Evolutionary conservation across 2,888 invertebrate genomes (phyloP).

Genomic region (Drosophila putrida): DNA sequence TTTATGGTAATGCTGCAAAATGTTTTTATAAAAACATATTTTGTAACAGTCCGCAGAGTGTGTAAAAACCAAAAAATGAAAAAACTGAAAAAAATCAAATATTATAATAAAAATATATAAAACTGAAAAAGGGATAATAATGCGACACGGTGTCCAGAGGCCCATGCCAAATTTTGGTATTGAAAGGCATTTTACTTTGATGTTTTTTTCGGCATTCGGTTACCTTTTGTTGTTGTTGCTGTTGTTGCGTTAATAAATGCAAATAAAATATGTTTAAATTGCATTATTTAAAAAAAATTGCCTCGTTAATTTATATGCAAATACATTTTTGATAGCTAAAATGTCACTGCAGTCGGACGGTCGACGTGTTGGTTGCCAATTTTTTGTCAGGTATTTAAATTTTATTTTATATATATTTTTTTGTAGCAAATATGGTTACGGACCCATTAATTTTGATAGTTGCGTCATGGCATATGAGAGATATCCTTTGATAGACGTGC

Average conservation of each 20-base stretch:
- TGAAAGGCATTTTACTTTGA: conserved; percentile 73
- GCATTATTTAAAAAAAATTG: conserved; percentile 75
- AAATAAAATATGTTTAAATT: conserved; percentile 81
- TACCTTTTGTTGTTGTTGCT: conserved; percentile 34
- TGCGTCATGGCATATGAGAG: conserved; percentile 62
- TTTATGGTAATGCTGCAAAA: conserved; percentile 78
- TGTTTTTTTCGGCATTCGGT: conserved; percentile 58
- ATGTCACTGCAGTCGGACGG: conserved; percentile 65
- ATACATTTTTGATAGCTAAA: conserved; percentile 81
- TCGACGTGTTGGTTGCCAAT: conserved; percentile 3
- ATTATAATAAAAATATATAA: conserved; percentile 8
- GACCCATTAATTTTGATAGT: conserved; percentile 79
- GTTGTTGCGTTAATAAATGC: conserved; percentile 70
- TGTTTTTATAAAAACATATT: conserved; percentile 77
- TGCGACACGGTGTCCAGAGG: conserved; percentile 50
- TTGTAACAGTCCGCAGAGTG: conserved; percentile 71
- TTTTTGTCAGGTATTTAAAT: conserved; percentile 68
- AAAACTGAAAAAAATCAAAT: conserved; percentile 14
- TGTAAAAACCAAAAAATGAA: conserved; percentile 18
- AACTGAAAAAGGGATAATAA: conserved; percentile 67
- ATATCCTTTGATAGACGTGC: conserved; percentile 71
- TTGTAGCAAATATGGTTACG: conserved; percentile 44
- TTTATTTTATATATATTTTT: conserved; percentile 58
- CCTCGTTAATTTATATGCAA: conserved; percentile 79
- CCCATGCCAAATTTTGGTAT: conserved; percentile 58